Evolutionary conservation across 2,888 invertebrate genomes (phyloP).

Genomic region (Steinernema hermaphroditum): DNA sequence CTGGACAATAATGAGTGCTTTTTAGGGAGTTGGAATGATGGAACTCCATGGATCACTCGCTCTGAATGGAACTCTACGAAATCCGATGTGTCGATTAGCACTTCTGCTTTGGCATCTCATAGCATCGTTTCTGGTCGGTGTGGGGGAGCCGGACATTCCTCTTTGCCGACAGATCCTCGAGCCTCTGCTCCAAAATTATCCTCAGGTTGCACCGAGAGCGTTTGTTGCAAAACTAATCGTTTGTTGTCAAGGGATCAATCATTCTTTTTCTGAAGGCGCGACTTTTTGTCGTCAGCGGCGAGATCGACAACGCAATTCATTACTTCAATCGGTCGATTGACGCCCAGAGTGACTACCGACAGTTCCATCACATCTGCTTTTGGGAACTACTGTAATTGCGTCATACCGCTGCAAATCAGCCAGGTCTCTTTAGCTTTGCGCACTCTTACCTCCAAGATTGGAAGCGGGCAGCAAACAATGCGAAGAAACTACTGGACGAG

Average conservation of each 20-base stretch:
- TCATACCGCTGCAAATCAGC: neutral
- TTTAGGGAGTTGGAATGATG: conserved; percentile 54
- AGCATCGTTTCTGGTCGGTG: conserved; percentile 58
- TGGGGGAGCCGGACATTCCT: conserved; percentile 77
- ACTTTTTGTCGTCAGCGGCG: conserved; percentile 71
- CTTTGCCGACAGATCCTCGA: conserved; percentile 77
- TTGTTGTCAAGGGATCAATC: conserved; percentile 78
- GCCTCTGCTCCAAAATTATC: conserved; percentile 73
- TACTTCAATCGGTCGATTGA: conserved; percentile 82
- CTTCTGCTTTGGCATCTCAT: conserved; percentile 75
- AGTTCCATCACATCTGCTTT: conserved; percentile 87
- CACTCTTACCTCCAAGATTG: conserved; percentile 59
- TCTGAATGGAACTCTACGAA: conserved; percentile 75
- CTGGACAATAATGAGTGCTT: neutral
- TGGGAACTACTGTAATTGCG: conserved; percentile 80
- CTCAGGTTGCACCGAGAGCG: conserved; percentile 69
- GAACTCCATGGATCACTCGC: conserved; percentile 52
- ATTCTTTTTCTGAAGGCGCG: conserved; percentile 88
- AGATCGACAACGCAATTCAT: conserved; percentile 74
- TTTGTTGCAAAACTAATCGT: conserved; percentile 11
- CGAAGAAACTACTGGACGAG: conserved; percentile 76
- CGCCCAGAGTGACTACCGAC: conserved; percentile 82
- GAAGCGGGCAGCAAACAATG: conserved; percentile 61
- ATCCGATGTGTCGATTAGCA: conserved; percentile 83
- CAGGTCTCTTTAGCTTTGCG: conserved; percentile 49